Percentiles rank a stretch among this genome's conserved stretches.
Evolutionary conservation across 2,113 vertebrate species (phyloP).

Genomic region (Dipodomys merriami): DNA sequence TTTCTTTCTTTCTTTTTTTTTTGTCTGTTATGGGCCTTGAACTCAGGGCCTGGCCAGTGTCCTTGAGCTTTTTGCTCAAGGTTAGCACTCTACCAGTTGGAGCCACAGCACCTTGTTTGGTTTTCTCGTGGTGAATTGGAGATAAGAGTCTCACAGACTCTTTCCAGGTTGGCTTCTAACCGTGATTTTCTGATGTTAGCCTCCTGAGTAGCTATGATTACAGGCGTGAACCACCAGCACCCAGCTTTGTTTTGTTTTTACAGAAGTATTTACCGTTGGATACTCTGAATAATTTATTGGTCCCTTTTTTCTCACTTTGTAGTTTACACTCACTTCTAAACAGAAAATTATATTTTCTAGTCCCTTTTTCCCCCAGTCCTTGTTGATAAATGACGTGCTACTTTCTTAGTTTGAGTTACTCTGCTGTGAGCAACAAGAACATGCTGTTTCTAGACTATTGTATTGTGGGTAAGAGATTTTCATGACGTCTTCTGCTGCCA

Average conservation of each 20-base stretch:
- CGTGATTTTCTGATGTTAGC: too few species aligned
- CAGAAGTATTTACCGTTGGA: not conserved
- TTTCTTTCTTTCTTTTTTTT: too few species aligned
- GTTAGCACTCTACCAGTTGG: too few species aligned
- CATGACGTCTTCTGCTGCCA: not conserved
- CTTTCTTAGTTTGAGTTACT: not conserved
- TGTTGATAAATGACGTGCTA: not conserved
- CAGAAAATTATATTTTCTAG: not conserved
- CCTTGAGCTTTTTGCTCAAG: too few species aligned
- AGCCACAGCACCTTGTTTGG: too few species aligned
- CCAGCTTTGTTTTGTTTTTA: not conserved
- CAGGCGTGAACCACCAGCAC: not conserved
- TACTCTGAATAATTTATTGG: conserved; percentile 50
- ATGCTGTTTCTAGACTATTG: conserved; percentile 20
- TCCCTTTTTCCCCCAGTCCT: not conserved
- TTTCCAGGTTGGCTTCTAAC: too few species aligned
- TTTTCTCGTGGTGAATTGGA: too few species aligned
- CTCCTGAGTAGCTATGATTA: not conserved
- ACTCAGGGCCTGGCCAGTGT: too few species aligned
- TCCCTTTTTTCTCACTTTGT: conserved; percentile 20
- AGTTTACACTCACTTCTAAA: not conserved
- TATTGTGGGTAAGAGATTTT: not conserved
- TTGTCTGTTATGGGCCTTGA: too few species aligned
- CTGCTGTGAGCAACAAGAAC: not conserved
- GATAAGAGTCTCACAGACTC: too few species aligned